Conservation (phyloP, 2,113 vertebrate species). For the Muscicapa adusta region DNA sequence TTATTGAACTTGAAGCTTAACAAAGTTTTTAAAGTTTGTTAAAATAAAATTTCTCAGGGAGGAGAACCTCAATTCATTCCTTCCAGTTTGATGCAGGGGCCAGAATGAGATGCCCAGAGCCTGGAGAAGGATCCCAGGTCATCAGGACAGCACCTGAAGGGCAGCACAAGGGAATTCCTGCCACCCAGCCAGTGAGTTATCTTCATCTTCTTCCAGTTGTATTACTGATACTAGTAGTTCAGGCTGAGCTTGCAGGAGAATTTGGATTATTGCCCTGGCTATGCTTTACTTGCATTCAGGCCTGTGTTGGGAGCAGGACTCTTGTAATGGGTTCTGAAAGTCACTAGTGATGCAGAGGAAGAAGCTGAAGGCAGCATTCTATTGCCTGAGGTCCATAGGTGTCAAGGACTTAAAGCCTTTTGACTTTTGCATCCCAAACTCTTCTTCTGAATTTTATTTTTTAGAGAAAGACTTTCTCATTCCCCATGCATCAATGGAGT, state of each 20-base stretch:
- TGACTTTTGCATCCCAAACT: background rate
- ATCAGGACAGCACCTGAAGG: background rate
- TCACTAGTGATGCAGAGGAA: fast-evolving
- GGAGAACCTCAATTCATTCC: background rate
- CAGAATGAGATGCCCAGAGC: background rate
- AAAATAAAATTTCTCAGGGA: background rate
- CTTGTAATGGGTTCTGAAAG: background rate
- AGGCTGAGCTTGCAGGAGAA: background rate
- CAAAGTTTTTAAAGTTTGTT: background rate
- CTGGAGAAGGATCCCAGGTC: background rate
- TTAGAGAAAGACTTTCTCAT: background rate
- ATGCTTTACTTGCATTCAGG: background rate
- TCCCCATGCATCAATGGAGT: background rate
- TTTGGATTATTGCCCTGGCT: background rate
- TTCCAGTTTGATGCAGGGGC: background rate
- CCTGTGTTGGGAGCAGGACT: background rate
- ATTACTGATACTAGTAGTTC: background rate
- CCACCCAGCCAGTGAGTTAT: background rate
- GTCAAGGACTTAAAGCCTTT: background rate
- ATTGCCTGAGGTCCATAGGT: background rate
- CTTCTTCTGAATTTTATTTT: background rate
- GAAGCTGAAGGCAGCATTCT: background rate
- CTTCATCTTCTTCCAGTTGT: background rate
- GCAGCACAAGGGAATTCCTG: background rate
- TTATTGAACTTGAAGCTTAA: background rate